Evolutionary conservation across 2,797 vertebrate genomes (phyloP).

Genomic region (Trematomus bernacchii): DNA sequence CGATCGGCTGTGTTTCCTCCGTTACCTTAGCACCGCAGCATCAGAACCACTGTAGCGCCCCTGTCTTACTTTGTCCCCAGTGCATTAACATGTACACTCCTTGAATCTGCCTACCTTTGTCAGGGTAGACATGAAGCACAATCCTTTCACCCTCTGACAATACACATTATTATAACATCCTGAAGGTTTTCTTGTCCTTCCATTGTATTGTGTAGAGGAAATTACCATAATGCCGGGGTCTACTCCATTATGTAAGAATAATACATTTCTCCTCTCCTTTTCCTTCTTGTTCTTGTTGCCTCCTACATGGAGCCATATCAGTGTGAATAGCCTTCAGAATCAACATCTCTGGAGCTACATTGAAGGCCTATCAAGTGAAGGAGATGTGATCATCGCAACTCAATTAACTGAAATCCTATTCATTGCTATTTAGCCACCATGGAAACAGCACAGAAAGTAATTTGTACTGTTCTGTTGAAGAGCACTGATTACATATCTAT

Average conservation of each 20-base stretch:
- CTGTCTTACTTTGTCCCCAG: not conserved
- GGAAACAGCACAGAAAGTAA: not conserved
- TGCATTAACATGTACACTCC: constrained; percentile 14
- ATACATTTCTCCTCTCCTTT: constrained; percentile 17
- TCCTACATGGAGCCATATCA: constrained; percentile 1
- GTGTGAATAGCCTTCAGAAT: constrained; percentile 40
- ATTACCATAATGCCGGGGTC: constrained; percentile 31
- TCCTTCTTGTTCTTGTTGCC: constrained; percentile 20
- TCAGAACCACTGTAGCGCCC: not conserved
- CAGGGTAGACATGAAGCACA: constrained; percentile 24
- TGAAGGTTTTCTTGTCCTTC: constrained; percentile 32
- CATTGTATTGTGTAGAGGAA: constrained; percentile 20
- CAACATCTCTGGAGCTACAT: constrained; percentile 6
- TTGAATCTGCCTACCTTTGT: constrained; percentile 15
- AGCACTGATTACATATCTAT: not conserved
- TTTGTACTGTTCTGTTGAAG: not conserved
- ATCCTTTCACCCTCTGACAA: constrained; percentile 18
- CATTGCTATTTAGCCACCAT: not conserved
- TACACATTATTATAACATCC: constrained; percentile 14
- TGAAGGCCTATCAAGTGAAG: constrained; percentile 9
- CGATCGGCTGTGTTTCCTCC: not conserved
- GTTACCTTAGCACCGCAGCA: not conserved
- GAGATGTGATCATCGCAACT: constrained; percentile 13
- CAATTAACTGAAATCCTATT: constrained; percentile 3
- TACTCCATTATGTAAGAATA: constrained; percentile 35